Evolutionary conservation across 2,113 vertebrate species (phyloP), one percentile per base, ranked within the genome.

Genomic region (rabbit (Oryctolagus cuniculus)): DNA sequence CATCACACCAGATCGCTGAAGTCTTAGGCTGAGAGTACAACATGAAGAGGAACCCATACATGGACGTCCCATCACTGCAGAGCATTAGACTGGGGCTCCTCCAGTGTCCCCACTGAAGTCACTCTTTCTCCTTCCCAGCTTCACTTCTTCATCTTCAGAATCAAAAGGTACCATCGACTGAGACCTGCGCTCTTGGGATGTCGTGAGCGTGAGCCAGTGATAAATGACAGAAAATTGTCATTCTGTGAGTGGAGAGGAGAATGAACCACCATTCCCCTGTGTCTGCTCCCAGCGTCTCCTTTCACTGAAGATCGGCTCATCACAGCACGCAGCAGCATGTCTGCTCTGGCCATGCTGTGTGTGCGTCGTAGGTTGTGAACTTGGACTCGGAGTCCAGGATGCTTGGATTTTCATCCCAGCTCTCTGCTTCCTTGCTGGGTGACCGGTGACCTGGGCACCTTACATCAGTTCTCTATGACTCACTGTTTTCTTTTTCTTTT

Each of bases 241-340:
- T 51, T 27, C 63, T 90, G 34, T 63, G 10, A 64, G 49, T 6
- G n/a, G 63, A 51, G 55, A 89, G 63, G 22, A 24, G 27, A 69
- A n/a, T 27, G 61, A 86, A 67, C 84, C 83, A 84, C 24, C 44
- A 66, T 66, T 31, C 66, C 21, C 10, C 63, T n/a, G 31, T 4
- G 67, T 84, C 80, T 91, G 64, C 34, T 93, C 93, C 77, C n/a
- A 95, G 0, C 53, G 87, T 73, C 61, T 66, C 64, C 53, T 93
- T 51, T 94, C 78, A 38, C 0, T 29, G 87, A 64, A 5, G 29
- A 73, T 61, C 89, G n/a, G 10, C 74, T 75, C 21, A 11, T 19
- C 24, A 10, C 3, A 64, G 72, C 36, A 10, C 21, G 72, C 1
- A 63, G 74, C 27, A 78, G 55, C 72, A 12, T 4, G 7, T 3